These are phyloP conservation scores for Pogonomyrmex californicus DNA, from an alignment of 1,140 invertebrate genomes.

Conservation along the genomic window DNA sequence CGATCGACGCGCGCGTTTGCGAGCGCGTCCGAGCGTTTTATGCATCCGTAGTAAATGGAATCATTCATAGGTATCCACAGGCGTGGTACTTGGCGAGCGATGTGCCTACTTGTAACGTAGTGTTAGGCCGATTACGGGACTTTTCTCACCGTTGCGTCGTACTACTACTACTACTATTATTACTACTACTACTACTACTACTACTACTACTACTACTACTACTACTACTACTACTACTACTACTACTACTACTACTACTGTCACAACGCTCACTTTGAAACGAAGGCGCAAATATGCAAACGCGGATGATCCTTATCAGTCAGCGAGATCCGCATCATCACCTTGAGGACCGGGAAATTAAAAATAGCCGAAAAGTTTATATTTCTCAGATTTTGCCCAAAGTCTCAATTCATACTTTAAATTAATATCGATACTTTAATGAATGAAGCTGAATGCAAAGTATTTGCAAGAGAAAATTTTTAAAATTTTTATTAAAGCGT, in stretches of 20 bases:
- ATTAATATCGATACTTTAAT: background rate
- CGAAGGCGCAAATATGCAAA: constrained; percentile 32
- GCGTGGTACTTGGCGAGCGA: constrained; percentile 32
- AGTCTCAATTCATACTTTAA: background rate
- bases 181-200: too few species aligned
- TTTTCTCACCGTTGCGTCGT: constrained; percentile 58
- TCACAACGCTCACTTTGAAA: background rate
- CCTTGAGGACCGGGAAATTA: background rate
- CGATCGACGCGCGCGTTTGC: background rate
- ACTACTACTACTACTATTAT: background rate
- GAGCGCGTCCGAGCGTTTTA: constrained; percentile 11
- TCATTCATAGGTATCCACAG: constrained; percentile 49
- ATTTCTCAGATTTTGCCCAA: background rate
- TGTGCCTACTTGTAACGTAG: constrained; percentile 11
- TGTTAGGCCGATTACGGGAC: constrained; percentile 54
- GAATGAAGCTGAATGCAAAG: background rate
- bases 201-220: too few species aligned
- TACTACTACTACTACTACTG: too few species aligned
- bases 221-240: too few species aligned
- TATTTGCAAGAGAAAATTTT: background rate
- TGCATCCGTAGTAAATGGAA: constrained; percentile 57
- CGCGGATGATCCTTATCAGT: constrained; percentile 13
- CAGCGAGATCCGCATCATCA: background rate
- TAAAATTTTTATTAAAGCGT: background rate
- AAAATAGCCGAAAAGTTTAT: background rate